phyloP scores from a whole-genome alignment of 2,888 invertebrate genomes.

The Brenthis hecate region DNA sequence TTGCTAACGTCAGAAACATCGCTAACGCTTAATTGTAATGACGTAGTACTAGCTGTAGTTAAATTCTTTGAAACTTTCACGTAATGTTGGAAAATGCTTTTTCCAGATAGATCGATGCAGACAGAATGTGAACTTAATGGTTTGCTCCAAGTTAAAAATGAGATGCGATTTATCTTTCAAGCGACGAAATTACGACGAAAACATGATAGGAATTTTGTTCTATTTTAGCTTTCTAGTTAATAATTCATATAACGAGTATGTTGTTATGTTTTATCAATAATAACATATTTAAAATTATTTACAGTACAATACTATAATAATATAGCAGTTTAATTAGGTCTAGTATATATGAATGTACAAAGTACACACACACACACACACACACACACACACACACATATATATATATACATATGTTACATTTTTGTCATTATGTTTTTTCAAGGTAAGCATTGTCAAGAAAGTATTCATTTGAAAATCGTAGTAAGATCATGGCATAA shows the following conservation, averaged over 20 bases:
- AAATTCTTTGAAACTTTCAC: constrained; percentile 8
- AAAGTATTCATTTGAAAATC: too few relatives aligned
- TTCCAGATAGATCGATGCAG: constrained; percentile 37
- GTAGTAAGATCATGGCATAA: too few relatives aligned
- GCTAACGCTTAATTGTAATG: constrained; percentile 1
- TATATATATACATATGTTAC: too few relatives aligned
- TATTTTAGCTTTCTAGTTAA: not conserved
- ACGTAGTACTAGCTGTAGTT: not conserved
- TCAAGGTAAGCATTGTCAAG: too few relatives aligned
- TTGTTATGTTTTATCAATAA: too few relatives aligned
- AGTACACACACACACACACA: too few relatives aligned
- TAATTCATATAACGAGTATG: not conserved
- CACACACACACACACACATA: too few relatives aligned
- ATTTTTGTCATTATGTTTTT: too few relatives aligned
- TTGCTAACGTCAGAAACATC: too few relatives aligned
- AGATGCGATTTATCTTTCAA: constrained; percentile 19
- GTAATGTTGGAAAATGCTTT: constrained; percentile 22
- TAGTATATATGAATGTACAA: too few relatives aligned
- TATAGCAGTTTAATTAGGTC: too few relatives aligned
- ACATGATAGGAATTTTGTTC: constrained; percentile 15
- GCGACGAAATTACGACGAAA: not conserved
- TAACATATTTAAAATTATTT: not conserved
- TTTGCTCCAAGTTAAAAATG: constrained; percentile 31
- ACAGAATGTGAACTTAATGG: constrained; percentile 35
- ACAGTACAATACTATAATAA: too few relatives aligned